Base-by-base conservation (phyloP, 2,888 invertebrate genomes). In the Lucinisca nassula region DNA sequence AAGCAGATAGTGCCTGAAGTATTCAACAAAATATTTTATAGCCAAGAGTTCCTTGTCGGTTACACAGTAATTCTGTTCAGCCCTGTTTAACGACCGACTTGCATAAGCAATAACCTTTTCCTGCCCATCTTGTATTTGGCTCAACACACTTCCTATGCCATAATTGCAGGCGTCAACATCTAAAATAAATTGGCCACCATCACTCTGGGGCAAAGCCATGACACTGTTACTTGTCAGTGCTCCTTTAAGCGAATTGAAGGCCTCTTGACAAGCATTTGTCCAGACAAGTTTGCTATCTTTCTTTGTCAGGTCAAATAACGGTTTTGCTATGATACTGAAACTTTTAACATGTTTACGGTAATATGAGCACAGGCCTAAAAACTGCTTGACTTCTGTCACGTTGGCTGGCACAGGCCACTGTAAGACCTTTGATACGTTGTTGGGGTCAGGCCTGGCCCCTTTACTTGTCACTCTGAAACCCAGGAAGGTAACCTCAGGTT, bases 111-210 rank as follows among this genome's bases (percentile, higher is more conserved):
- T 76, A 0, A 86, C 85, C 37, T 51, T 87, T 61, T 86, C 83
- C 35, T 58, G 21, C 0, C 84, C 86, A 45, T 81, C 76, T 40
- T 84, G 84, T 24, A 79, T 49, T 70, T 91, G 84, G n/a, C 78
- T 80, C 17, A 89, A 51, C 14, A 91, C 89, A 4, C 79, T 82
- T 14, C 87, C 84, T 2, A 90, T 88, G 40, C 85, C 75, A 35
- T 35, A 51, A 55, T 83, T 58, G 38, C 86, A 86, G 12, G 86
- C 84, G 51, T 90, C 86, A n/a, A 61, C 79, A 79, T 85, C 88
- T 32, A 90, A 40, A 27, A 85, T 83, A 73, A 74, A 87, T 72
- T 51, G 37, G 24, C 24, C 74, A 12, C 61, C 80, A 6, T 82
- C 55, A 32, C 40, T 21, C 24, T 27, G 45, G 17, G 85, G 87